Base-by-base conservation (phyloP, 2,888 invertebrate genomes). In the Argyresthia goedartella region DNA sequence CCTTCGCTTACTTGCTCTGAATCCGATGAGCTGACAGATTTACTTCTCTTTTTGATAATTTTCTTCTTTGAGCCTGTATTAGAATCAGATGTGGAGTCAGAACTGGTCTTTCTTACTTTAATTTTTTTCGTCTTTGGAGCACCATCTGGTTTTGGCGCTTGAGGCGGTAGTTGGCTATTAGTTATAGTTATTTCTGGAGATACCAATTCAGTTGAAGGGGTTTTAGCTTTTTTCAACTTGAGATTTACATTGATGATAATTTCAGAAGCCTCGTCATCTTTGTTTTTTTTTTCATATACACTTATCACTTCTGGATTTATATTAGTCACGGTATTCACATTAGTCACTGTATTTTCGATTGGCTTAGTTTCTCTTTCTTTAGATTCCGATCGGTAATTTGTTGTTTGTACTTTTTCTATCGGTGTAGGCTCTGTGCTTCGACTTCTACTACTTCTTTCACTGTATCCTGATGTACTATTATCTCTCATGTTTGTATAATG, bases 151-250 rank as follows among this genome's bases (percentile, higher is more conserved):
- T 88, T 88, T 15, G 88, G 88, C 49, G 82, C 77, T 62, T 82
- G 87, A 2, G 88, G 88, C 45, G 88, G 88, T 57, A 88, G 62
- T 56, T 86, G 78, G 61, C 76, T 76, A 57, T 82, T 85, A 7
- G 80, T 75, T 52, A 81, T 75, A 15, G 72, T 78, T 56, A 84
- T 71, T 69, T 86, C 86, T 48, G 85, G 79, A 9, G 79, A 77
- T 34, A 79, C 71, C 52, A 81, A 56, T 57, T 85, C 81, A 11
- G 71, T 59, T 15, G 76, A 60, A 15, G 79, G 76, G 57, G 71
- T 80, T 64, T 76, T 79, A 3, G 78, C 73, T 60, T 76, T 76
- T 57, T 78, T 84, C 41, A 86, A 61, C 60, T 82, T 85, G n/a
- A 86, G 62, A 61, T 85, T 86, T 8, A 82, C 84, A 57, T 86